Percentiles rank a stretch among this genome's conserved stretches.
Conservation (phyloP, 2,888 invertebrate species). For the Drosophila suboccidentalis region DNA sequence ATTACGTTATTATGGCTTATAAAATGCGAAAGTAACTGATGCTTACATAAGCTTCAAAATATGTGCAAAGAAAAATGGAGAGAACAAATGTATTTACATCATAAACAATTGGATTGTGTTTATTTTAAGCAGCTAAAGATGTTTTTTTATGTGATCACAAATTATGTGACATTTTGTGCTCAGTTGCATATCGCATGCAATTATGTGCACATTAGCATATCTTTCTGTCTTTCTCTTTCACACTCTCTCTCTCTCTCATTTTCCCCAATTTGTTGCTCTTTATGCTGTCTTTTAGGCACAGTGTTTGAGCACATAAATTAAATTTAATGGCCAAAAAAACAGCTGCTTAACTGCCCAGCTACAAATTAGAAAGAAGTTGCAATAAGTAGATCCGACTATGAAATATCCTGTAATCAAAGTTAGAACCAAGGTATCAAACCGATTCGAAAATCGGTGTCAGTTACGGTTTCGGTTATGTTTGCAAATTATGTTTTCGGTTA, state of each 20-base stretch:
- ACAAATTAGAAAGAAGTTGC: slow-evolving; percentile 1
- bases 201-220: slow-evolving; percentile 50
- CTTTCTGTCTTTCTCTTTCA: background rate
- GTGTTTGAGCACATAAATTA: slow-evolving; percentile 64
- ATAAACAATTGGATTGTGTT: slow-evolving; percentile 20
- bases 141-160: slow-evolving; percentile 15
- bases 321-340: slow-evolving; percentile 64
- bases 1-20: slow-evolving; percentile 17
- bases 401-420: slow-evolving; percentile 15
- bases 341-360: slow-evolving; percentile 56
- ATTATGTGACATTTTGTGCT: slow-evolving; percentile 36
- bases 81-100: background rate
- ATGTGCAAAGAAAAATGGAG: background rate
- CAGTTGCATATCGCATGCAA: slow-evolving; percentile 30
- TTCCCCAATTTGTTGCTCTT: background rate
- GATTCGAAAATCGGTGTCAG: too few species aligned
- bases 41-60: slow-evolving; percentile 7
- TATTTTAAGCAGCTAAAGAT: slow-evolving; percentile 3
- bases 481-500: too few species aligned
- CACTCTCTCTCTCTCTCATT: slow-evolving; percentile 6
- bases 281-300: slow-evolving; percentile 36
- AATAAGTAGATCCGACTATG: background rate
- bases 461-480: too few species aligned
- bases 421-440: too few species aligned
- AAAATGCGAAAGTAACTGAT: slow-evolving; percentile 23